Percentiles rank a stretch among this genome's conserved stretches.
phyloP scores from a whole-genome alignment of 1,140 invertebrate species.

The Drosophila neocordata region DNA sequence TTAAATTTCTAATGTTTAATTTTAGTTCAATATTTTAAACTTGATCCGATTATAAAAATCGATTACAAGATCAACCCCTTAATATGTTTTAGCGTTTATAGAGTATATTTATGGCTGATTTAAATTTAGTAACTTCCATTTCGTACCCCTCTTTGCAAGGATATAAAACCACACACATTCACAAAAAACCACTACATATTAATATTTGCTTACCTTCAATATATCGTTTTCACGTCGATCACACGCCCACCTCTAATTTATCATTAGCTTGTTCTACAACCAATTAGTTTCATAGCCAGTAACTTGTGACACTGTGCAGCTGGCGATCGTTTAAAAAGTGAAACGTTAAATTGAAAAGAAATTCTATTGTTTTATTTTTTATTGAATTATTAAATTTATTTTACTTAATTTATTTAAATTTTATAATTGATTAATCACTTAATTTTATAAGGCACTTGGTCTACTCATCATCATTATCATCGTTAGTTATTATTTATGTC shows the following conservation, averaged over 20 bases:
- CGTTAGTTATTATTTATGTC: neutral
- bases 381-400: neutral
- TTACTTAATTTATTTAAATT: neutral
- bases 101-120: too few species aligned
- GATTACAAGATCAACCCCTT: too few species aligned
- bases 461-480: neutral
- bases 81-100: too few species aligned
- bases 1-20: too few species aligned
- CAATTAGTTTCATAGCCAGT: slow-evolving; percentile 14
- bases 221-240: too few species aligned
- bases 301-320: slow-evolving; percentile 14
- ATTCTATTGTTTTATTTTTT: neutral
- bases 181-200: too few species aligned
- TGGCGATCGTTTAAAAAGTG: slow-evolving; percentile 9
- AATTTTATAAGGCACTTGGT: slow-evolving; percentile 5
- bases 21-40: too few species aligned
- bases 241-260: neutral
- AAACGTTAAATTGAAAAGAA: neutral
- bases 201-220: too few species aligned
- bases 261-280: slow-evolving; percentile 28
- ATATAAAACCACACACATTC: too few species aligned
- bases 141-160: too few species aligned
- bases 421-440: neutral
- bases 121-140: too few species aligned
- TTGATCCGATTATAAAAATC: too few species aligned